These are phyloP conservation scores for Sebastes hubbsi DNA, from an alignment of 2,797 vertebrate genomes.

Conservation along the genomic window DNA sequence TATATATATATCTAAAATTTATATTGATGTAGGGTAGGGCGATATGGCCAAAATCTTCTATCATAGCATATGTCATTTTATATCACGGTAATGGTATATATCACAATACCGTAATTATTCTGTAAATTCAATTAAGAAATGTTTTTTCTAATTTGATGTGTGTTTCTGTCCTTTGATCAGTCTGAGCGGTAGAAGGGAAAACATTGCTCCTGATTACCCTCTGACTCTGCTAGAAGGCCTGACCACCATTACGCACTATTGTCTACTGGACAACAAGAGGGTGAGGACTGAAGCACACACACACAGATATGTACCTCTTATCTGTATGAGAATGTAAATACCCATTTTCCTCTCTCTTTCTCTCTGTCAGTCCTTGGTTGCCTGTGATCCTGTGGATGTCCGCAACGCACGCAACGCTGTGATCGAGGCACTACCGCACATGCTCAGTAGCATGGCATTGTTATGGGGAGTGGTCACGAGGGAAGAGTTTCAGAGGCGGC, in stretches of 20 bases:
- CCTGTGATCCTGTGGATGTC: slow-evolving; percentile 84
- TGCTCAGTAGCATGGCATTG: slow-evolving; percentile 90
- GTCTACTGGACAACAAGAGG: slow-evolving; percentile 93
- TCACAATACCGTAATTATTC: no score
- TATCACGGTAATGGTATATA: no score
- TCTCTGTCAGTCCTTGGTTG: slow-evolving; percentile 53
- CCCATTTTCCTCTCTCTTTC: background rate
- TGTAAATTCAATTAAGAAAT: no score
- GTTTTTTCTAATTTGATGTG: background rate
- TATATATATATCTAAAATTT: no score
- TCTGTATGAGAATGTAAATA: background rate
- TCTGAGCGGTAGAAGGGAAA: slow-evolving; percentile 87
- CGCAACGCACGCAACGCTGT: slow-evolving; percentile 92
- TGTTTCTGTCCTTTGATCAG: slow-evolving; percentile 66
- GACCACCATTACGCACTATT: slow-evolving; percentile 94
- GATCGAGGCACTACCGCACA: slow-evolving; percentile 90
- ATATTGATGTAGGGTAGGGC: no score
- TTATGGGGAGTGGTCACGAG: slow-evolving; percentile 90
- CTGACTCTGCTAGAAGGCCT: slow-evolving; percentile 95
- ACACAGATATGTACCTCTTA: background rate
- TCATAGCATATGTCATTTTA: no score
- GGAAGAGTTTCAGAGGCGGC: slow-evolving; percentile 86
- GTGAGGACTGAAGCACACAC: slow-evolving; percentile 68
- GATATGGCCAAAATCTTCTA: no score
- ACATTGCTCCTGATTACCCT: slow-evolving; percentile 95